These are phyloP conservation scores for Gyrodactylus salaris DNA, from an alignment of 1,140 invertebrate genomes.

Conservation along the genomic window DNA sequence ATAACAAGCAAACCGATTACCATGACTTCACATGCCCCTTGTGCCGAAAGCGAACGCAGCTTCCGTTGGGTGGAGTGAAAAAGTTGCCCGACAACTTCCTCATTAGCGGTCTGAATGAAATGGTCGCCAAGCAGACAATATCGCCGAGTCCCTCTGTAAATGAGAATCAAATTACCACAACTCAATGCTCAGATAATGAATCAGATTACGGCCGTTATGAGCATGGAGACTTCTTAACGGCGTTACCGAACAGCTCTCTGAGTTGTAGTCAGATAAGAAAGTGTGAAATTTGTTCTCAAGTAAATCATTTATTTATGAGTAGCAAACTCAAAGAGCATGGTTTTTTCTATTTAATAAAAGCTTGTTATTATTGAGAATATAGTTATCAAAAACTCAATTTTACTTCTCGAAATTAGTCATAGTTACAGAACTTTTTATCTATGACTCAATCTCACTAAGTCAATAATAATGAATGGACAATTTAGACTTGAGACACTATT, in stretches of 20 bases:
- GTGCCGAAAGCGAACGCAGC: conserved; percentile 20
- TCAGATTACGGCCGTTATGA: neutral
- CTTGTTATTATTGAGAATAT: too few species aligned
- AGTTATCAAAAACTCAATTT: too few species aligned
- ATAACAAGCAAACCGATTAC: conserved; percentile 19
- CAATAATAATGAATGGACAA: too few species aligned
- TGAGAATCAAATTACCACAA: neutral
- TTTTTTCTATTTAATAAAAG: too few species aligned
- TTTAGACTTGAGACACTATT: too few species aligned
- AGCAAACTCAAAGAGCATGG: too few species aligned
- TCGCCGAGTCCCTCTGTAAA: conserved; percentile 10
- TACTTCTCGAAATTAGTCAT: too few species aligned
- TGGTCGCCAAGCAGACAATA: conserved; percentile 16
- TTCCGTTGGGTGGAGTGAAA: conserved; percentile 20
- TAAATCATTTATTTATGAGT: too few species aligned
- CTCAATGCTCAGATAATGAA: neutral
- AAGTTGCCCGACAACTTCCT: conserved; percentile 23
- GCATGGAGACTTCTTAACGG: neutral
- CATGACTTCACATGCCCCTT: conserved; percentile 22
- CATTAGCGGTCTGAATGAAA: conserved; percentile 19
- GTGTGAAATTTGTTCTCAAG: neutral
- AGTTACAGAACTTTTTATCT: too few species aligned
- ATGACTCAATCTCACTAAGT: too few species aligned
- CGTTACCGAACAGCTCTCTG: neutral
- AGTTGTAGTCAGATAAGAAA: too few species aligned